phyloP scores from a whole-genome alignment of 2,797 vertebrate species.

The Arrhamphus sclerolepis region DNA sequence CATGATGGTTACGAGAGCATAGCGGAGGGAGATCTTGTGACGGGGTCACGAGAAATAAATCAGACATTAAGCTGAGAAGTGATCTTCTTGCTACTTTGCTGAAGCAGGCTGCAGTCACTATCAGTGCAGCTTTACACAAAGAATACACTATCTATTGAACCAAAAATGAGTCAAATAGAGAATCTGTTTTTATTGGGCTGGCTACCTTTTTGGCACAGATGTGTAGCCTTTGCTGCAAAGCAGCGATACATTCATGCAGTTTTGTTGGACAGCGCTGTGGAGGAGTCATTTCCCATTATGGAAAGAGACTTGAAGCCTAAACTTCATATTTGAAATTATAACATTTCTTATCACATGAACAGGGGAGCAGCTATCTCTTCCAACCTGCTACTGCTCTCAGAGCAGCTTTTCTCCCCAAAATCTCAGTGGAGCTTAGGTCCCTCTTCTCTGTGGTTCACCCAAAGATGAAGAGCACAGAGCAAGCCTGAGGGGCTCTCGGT shows the following conservation, averaged over 20 bases:
- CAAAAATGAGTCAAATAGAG: slow-evolving; percentile 12
- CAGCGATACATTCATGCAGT: slow-evolving; percentile 9
- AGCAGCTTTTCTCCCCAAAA: slow-evolving; percentile 3
- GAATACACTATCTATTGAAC: slow-evolving; percentile 33
- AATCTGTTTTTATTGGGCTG: slow-evolving; percentile 21
- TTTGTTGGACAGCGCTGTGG: slow-evolving; percentile 14
- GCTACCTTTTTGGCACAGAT: slow-evolving; percentile 4
- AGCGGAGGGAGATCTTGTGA: slow-evolving; percentile 75
- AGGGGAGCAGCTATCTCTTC: slow-evolving; percentile 9
- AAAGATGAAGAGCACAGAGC: slow-evolving; percentile 64
- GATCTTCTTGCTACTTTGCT: slow-evolving; percentile 49
- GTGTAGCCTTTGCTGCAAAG: slow-evolving; percentile 10
- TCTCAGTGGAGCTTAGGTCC: slow-evolving; percentile 37
- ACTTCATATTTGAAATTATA: slow-evolving; percentile 34
- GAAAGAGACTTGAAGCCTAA: slow-evolving; percentile 18
- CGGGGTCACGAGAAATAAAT: slow-evolving; percentile 80
- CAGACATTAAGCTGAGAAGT: slow-evolving; percentile 69
- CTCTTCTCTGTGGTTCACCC: slow-evolving; percentile 50
- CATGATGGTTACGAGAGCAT: slow-evolving; percentile 58
- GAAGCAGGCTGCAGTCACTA: slow-evolving; percentile 37
- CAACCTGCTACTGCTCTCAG: slow-evolving; percentile 39
- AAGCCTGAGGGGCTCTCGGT: slow-evolving; percentile 66
- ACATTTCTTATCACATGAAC: slow-evolving; percentile 18
- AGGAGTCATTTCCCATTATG: slow-evolving; percentile 31
- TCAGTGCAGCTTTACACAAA: slow-evolving; percentile 25